Conservation (phyloP, 2,113 vertebrate species). For the Oostethus manadensis region DNA sequence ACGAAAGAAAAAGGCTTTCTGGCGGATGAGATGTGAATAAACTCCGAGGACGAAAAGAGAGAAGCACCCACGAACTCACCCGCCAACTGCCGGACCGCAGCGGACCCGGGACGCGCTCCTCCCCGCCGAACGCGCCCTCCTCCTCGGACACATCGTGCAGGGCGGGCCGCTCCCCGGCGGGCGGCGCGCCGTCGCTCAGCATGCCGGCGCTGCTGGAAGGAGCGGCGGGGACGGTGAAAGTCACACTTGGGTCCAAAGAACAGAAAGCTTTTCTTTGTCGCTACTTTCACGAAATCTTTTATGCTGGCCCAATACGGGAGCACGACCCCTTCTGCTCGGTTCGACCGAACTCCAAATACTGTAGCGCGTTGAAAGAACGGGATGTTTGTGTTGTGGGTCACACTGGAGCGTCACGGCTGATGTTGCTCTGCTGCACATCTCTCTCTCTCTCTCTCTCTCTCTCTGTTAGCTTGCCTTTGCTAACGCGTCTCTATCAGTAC, state of each 20-base stretch:
- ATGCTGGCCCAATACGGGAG: too few relatives aligned
- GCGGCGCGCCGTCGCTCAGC: constrained; percentile 30
- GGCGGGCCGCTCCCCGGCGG: constrained; percentile 30
- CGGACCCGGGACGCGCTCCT: constrained; percentile 3
- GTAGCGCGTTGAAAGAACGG: not conserved
- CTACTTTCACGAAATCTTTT: not conserved
- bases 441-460: not conserved
- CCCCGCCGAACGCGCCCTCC: constrained; percentile 44
- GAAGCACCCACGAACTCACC: constrained; percentile 10
- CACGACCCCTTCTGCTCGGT: too few relatives aligned
- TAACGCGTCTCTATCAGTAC: too few relatives aligned
- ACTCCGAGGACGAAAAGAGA: too few relatives aligned
- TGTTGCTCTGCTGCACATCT: constrained; percentile 2
- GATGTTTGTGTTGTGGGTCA: not conserved
- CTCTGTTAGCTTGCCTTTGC: not conserved
- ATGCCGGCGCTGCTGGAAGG: constrained; percentile 19
- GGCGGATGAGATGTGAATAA: too few relatives aligned
- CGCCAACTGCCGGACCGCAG: constrained; percentile 14
- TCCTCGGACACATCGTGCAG: constrained; percentile 54
- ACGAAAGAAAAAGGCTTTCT: not conserved
- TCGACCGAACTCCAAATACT: not conserved
- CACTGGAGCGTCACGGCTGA: not conserved
- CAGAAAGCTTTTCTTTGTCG: too few relatives aligned
- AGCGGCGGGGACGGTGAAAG: not conserved
- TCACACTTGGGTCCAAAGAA: too few relatives aligned